Percentiles rank a stretch among this genome's conserved stretches.
These are phyloP conservation scores for Nannobrachium achirus DNA, from an alignment of 2,113 vertebrate genomes.

Conservation along the genomic window DNA sequence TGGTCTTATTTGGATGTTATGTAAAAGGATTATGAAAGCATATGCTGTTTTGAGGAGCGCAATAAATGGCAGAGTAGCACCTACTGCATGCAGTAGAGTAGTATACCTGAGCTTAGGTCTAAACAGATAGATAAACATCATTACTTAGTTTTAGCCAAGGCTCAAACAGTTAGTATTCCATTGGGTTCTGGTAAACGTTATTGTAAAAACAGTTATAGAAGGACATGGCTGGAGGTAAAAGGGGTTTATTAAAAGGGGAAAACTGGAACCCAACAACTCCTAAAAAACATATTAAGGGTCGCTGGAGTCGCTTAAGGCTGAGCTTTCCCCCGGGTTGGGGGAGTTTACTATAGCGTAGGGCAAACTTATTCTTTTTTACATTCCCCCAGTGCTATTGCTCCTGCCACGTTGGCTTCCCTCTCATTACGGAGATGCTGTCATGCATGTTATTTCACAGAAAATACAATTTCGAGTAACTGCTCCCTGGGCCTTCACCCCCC, in stretches of 20 bases:
- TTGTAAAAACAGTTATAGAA: no score
- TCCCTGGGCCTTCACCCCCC: constrained; percentile 41
- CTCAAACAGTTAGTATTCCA: no score
- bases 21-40: background rate
- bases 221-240: no score
- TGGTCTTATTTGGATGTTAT: no score
- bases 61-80: background rate
- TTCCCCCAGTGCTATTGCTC: constrained; percentile 1
- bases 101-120: no score
- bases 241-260: no score
- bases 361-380: constrained; percentile 47
- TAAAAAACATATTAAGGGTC: background rate
- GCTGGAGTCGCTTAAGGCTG: constrained; percentile 14
- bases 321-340: constrained; percentile 15
- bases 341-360: constrained; percentile 23
- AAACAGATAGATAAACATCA: no score
- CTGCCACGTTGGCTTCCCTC: constrained; percentile 35
- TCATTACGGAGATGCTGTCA: constrained; percentile 57
- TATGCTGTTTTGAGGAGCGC: no score
- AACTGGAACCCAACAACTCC: background rate
- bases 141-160: no score
- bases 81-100: no score
- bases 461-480: constrained; percentile 65
- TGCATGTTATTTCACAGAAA: constrained; percentile 69
- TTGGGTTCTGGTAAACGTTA: no score